Evolutionary conservation across 2,888 invertebrate genomes (phyloP).

Genomic region (Pseudeuparius sepicola): DNA sequence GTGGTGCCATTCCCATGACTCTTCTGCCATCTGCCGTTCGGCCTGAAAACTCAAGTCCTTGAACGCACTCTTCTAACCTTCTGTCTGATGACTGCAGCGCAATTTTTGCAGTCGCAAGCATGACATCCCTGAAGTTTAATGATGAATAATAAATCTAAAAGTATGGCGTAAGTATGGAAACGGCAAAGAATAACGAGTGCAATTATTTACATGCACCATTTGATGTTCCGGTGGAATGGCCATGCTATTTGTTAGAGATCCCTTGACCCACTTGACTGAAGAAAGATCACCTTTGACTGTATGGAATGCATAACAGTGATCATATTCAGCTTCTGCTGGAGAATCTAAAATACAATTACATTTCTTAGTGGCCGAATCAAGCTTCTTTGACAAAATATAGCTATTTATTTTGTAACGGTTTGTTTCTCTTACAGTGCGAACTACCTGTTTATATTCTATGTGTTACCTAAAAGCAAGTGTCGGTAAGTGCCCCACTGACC

Average conservation of each 20-base stretch:
- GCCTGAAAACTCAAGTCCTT: slow-evolving; percentile 62
- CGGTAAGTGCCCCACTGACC: slow-evolving; percentile 56
- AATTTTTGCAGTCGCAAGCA: slow-evolving; percentile 87
- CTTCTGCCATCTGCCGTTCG: slow-evolving; percentile 39
- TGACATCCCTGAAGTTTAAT: slow-evolving; percentile 89
- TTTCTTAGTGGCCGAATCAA: no score
- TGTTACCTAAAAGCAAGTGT: slow-evolving; percentile 60
- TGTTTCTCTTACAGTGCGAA: no score
- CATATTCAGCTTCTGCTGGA: slow-evolving; percentile 38
- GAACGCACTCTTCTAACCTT: slow-evolving; percentile 53
- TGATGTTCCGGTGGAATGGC: slow-evolving; percentile 4
- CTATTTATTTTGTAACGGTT: no score
- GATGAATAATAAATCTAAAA: slow-evolving; percentile 53
- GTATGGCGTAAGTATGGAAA: no score
- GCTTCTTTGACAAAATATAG: no score
- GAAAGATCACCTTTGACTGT: slow-evolving; percentile 78
- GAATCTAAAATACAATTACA: slow-evolving; percentile 44
- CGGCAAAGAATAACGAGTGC: no score
- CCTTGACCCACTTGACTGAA: slow-evolving; percentile 73
- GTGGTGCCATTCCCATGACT: slow-evolving; percentile 55
- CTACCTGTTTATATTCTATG: no score
- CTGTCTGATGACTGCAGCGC: slow-evolving; percentile 66
- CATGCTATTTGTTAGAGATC: slow-evolving; percentile 37
- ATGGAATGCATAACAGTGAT: slow-evolving; percentile 70
- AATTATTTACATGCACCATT: slow-evolving; percentile 17